Evolutionary conservation across 1,140 invertebrate species (phyloP).

Genomic region (Leptopilina clavipes): DNA sequence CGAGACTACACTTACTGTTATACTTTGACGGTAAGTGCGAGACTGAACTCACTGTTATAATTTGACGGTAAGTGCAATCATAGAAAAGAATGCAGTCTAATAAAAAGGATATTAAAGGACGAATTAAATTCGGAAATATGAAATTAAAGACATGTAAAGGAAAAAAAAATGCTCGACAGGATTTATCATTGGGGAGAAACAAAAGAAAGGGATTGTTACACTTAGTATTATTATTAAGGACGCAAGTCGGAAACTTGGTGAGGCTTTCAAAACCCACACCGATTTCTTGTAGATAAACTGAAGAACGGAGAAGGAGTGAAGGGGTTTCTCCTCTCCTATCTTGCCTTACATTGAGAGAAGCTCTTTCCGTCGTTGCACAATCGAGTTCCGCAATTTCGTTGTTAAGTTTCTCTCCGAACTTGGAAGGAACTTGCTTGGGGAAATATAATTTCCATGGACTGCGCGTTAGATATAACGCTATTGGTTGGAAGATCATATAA

Average conservation of each 20-base stretch:
- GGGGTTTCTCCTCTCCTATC: background rate
- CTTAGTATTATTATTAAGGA: constrained; percentile 5
- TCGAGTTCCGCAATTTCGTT: constrained; percentile 28
- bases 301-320: too few species aligned
- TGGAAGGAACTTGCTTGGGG: constrained; percentile 3
- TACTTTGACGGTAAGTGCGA: too few species aligned
- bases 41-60: too few species aligned
- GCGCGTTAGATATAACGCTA: constrained; percentile 11
- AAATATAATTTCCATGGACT: constrained; percentile 30
- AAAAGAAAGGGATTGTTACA: background rate
- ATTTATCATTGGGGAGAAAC: background rate
- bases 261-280: constrained; percentile 30
- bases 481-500: constrained; percentile 19
- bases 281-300: constrained; percentile 28
- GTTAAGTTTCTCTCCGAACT: constrained; percentile 28
- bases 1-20: too few species aligned
- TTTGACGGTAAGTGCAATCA: too few species aligned
- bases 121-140: background rate
- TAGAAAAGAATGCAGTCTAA: too few species aligned
- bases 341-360: constrained; percentile 15
- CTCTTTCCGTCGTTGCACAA: constrained; percentile 28
- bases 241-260: constrained; percentile 25
- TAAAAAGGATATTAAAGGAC: too few species aligned
- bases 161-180: background rate
- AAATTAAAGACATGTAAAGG: background rate